Base-by-base conservation (phyloP, 92 coral and sea anemone genomes). In the Parazoanthus atlanticus region DNA sequence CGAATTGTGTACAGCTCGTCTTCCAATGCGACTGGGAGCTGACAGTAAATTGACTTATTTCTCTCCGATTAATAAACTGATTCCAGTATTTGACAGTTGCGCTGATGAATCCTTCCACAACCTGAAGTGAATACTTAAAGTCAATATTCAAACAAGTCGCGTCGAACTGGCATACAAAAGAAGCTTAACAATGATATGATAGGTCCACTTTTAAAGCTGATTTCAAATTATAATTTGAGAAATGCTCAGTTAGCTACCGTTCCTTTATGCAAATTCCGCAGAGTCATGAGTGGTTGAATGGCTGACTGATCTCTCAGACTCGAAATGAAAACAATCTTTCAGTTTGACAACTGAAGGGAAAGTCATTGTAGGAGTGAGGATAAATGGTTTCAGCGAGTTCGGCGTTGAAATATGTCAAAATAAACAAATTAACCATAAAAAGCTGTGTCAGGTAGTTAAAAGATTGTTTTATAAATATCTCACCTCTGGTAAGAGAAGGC, bases 201-300 rank as follows among this genome's bases (percentile, higher is more conserved):
- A 90, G 90, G 90, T 85, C 89, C 82, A 49, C 85, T 65, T 61
- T 76, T 66, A 86, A 80, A 89, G 84, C 79, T 79, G 88, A 89
- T 89, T 89, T 89, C 92, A 90, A 81, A 71, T 92, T 89, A 89
- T 92, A 91, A 89, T 89, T 89, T 89, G 65, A 84, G 78, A 41
- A 84, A 74, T 84, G 77, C 29, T 84, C 78, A 70, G 87, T 15
- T 61, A 21, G 69, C 69, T 6, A 67, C 13, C 87, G 38, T 23
- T 84, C 76, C 15, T 71, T 71, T 84, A 84, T 84, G 87, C 87
- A 84, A 84, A 84, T 84, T 84, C 61, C 36, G 34, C 41, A 13
- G 78, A 46, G 87, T 41, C 40, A 16, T 69, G 78, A 84, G 26
- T 43, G 78, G 43, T 28, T 61, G 69, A 61, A 61, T 61, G 69